Evolutionary conservation across 2,797 vertebrate species (phyloP).

Genomic region (Carapus acus): DNA sequence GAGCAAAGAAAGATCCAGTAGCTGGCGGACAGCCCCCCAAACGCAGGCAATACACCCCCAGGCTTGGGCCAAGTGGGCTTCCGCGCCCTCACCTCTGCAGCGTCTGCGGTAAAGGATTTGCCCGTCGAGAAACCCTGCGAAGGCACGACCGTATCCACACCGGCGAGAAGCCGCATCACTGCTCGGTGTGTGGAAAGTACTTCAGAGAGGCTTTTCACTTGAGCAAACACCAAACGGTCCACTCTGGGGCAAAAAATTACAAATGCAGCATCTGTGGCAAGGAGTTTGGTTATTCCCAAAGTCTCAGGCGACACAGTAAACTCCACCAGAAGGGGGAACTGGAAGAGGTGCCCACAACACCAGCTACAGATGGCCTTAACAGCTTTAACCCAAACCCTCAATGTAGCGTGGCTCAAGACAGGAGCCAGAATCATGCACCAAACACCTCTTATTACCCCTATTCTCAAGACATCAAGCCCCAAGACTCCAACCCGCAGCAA

Average conservation of each 20-base stretch:
- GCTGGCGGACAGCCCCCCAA: constrained; percentile 66
- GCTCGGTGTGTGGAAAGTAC: constrained; percentile 89
- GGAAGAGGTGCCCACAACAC: constrained; percentile 76
- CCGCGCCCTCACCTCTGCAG: constrained; percentile 78
- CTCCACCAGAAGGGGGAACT: constrained; percentile 83
- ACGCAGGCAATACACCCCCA: constrained; percentile 73
- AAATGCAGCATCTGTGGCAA: constrained; percentile 91
- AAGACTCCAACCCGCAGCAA: constrained; percentile 64
- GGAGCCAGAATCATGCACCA: constrained; percentile 72
- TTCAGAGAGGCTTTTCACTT: constrained; percentile 94
- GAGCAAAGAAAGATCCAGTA: constrained; percentile 71
- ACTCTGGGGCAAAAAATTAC: constrained; percentile 92
- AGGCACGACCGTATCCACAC: constrained; percentile 91
- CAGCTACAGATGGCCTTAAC: constrained; percentile 70
- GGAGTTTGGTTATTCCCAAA: constrained; percentile 93
- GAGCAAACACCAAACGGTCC: constrained; percentile 93
- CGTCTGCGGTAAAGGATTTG: constrained; percentile 87
- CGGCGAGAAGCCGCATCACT: constrained; percentile 91
- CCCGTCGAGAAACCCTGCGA: constrained; percentile 86
- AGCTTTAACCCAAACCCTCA: constrained; percentile 76
- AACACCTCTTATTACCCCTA: constrained; percentile 79
- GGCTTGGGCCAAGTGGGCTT: constrained; percentile 70
- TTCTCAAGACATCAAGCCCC: constrained; percentile 70
- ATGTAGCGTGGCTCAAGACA: constrained; percentile 73
- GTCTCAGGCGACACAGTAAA: constrained; percentile 89